Base-by-base conservation (phyloP, 2,797 vertebrate species). In the Helicolenus hilgendorfi region DNA sequence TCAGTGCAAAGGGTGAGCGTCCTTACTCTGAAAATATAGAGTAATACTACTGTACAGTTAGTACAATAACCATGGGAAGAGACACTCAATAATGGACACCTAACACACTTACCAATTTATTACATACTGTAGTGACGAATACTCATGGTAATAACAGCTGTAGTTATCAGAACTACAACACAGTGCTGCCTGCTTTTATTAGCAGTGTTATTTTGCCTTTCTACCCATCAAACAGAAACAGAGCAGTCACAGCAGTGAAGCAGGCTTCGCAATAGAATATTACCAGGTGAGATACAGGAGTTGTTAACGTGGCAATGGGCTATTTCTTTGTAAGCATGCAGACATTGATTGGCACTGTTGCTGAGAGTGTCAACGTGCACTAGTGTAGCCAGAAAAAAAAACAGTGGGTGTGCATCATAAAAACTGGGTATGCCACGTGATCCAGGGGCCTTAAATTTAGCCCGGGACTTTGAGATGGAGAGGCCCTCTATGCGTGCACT, bases 181-280 rank as follows among this genome's bases (percentile, higher is more conserved):
- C 45, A 31, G 11, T 29, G 18, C 26, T 55, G 9, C 67, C 41
- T 53, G 18, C 24, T 27, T 27, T 8, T 27, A 20, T 69, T 49
- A 49, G 26, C 14, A 38, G 11, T 27, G 15, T 11, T 49, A 29
- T 49, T 29, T 49, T 27, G 13, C 26, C 7, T 29, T 13, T 18
- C 36, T 38, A 38, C 36, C 36, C 36, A 38, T 38, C 36, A 69
- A 69, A 49, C 41, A 70, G 68, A 70, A n/a, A 20, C 67, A 49
- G 65, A 68, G 38, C 67, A 49, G 38, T 26, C 14, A 64, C 20
- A 78, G 49, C 60, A 77, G 20, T 70, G 78, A 56, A 79, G 62
- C 22, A 55, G 59, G n/a, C 58, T 9, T 8, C n/a, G 26, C 13
- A 2, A 15, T 7, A 67, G 35, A 38, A 26, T 63, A 63, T 63